Evolutionary conservation across 2,113 vertebrate species (phyloP), one percentile per base, ranked within the genome.

Genomic region (Tylochromis polylepis): DNA sequence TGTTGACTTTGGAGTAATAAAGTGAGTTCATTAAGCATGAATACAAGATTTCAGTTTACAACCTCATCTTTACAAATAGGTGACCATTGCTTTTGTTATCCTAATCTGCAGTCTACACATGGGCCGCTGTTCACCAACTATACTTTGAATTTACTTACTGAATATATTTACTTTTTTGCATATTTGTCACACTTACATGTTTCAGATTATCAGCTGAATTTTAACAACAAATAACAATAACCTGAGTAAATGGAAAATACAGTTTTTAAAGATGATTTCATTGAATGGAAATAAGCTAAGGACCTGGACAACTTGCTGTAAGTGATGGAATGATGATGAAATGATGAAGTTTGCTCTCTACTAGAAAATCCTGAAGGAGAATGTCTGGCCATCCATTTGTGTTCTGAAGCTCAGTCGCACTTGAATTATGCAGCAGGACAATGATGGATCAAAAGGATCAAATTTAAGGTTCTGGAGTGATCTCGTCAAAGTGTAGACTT

Each of bases 231-330:
- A 36, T 65, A n/a, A 65, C 10, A 6, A 65, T 65, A 38, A 20
- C 4, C 7, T 38, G 60, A 18, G n/a, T 65, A 65, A 38, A 65
- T 65, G 34, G 0, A 0, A 8, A 65, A 65, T 1, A 0, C 11
- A 65, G 34, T 65, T 38, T 65, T 65, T 38, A 22, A 22, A 22
- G 2, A 65, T 14, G 6, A 14, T 65, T 38, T 65, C 31, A 65
- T 6, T 65, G 31, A 65, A 65, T 31, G 60, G 31, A 12, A 65
- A 65, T n/a, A 36, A 0, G 31, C 31, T 12, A 65, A 15, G 62
- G 8, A 41, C 11, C 38, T 22, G 20, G 36, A 67, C 36, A 14
- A 22, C 62, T 67, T 67, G 62, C 2, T 67, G 34, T 67, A 67
- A 38, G 34, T 67, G 20, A 67, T 3, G 1, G 20, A 67, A 67